Percentiles rank a stretch among this genome's conserved stretches.
Conservation (phyloP, 2,113 vertebrate species). For the Burhinus bistriatus region DNA sequence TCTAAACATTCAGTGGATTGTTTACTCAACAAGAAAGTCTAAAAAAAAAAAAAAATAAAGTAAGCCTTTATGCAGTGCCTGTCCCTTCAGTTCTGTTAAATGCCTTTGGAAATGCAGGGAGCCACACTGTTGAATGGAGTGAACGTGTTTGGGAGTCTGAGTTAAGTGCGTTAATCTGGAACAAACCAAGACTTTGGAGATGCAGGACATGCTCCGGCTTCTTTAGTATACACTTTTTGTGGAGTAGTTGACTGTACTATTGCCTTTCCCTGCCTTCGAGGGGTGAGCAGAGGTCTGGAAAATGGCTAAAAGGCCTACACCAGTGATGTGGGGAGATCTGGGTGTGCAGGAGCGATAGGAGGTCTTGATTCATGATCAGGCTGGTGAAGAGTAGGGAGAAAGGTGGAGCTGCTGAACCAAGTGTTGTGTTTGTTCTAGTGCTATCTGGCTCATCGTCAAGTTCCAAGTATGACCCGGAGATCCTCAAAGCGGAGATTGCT, state of each 20-base stretch:
- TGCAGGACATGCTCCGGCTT: not conserved
- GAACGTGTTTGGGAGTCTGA: not conserved
- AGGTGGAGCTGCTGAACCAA: not conserved
- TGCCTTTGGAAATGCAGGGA: not conserved
- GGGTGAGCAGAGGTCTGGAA: not conserved
- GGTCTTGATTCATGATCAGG: not conserved
- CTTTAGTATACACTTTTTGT: not conserved
- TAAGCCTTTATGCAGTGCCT: not conserved
- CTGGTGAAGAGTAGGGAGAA: not conserved
- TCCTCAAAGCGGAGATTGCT: slow-evolving; percentile 96
- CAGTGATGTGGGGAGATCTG: not conserved
- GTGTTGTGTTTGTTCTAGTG: slow-evolving; percentile 76
- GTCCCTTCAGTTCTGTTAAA: not conserved
- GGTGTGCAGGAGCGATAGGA: not conserved
- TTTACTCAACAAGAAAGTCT: not conserved
- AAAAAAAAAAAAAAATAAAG: not conserved
- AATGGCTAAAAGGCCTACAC: not conserved
- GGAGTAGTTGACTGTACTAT: not conserved
- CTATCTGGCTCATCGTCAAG: slow-evolving; percentile 92
- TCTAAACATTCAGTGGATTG: not conserved
- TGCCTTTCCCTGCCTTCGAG: not conserved
- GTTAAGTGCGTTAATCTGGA: slow-evolving; percentile 4
- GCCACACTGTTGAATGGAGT: not conserved
- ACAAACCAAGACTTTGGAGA: not conserved
- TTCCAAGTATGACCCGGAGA: slow-evolving; percentile 97